Percentiles rank a stretch among this genome's conserved stretches.
These are phyloP conservation scores for Vidua chalybeata DNA, from an alignment of 2,113 vertebrate genomes.

Conservation along the genomic window DNA sequence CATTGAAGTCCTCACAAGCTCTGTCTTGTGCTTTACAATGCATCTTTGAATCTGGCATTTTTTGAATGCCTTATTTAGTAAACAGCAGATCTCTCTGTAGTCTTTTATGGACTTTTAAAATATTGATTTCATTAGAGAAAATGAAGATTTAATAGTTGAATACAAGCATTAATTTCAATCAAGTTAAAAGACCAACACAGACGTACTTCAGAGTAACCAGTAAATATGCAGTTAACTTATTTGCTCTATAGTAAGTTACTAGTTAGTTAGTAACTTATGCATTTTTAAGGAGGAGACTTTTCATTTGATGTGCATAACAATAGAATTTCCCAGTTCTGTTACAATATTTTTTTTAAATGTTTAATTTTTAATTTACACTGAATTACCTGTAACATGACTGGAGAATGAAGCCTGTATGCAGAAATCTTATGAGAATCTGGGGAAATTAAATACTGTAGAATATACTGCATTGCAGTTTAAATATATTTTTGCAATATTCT, in stretches of 20 bases:
- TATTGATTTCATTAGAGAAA: background rate
- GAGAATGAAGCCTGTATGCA: background rate
- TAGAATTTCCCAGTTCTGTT: background rate
- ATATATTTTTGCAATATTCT: background rate
- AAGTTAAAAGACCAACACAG: background rate
- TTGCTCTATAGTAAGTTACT: background rate
- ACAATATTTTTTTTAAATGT: background rate
- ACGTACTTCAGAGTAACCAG: background rate
- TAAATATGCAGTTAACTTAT: background rate
- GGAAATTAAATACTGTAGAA: background rate
- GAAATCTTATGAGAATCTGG: background rate
- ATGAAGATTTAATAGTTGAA: background rate
- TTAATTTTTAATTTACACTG: background rate
- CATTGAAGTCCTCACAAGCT: background rate
- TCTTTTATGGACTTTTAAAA: background rate
- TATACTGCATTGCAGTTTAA: background rate
- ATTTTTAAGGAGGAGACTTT: background rate
- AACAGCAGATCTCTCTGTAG: background rate
- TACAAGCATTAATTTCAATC: background rate
- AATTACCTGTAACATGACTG: background rate
- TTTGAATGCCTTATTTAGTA: slow-evolving; percentile 6
- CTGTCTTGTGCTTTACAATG: background rate
- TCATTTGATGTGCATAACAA: background rate
- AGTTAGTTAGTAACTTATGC: background rate
- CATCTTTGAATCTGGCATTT: background rate